Percentiles rank a stretch among this genome's conserved stretches.
Evolutionary conservation across 2,888 invertebrate genomes (phyloP).

Genomic region (Plemyria rubiginata): DNA sequence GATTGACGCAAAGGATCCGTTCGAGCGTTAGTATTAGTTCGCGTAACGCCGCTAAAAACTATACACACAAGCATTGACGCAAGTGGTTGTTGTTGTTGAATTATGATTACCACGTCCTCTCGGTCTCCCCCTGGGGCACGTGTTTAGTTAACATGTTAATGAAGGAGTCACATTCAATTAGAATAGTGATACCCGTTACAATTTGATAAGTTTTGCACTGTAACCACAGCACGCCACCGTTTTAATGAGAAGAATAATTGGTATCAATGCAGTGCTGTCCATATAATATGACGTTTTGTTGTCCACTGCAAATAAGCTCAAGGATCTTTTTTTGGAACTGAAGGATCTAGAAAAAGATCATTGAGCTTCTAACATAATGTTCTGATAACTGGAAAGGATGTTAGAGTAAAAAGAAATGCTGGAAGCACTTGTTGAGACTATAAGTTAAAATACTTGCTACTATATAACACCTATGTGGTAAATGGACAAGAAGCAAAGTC

Average conservation of each 20-base stretch:
- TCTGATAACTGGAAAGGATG: too few relatives aligned
- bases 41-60: constrained; percentile 63
- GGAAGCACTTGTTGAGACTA: too few relatives aligned
- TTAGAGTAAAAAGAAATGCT: too few relatives aligned
- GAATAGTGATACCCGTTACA: constrained; percentile 30
- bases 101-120: constrained; percentile 42
- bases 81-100: constrained; percentile 52
- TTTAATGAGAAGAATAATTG: not conserved
- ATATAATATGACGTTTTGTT: too few relatives aligned
- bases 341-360: too few relatives aligned
- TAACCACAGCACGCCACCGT: constrained; percentile 11
- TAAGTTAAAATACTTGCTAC: not conserved
- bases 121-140: constrained; percentile 43
- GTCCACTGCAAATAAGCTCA: too few relatives aligned
- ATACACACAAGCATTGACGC: constrained; percentile 69
- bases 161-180: constrained; percentile 34
- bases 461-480: not conserved
- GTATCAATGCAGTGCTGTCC: too few relatives aligned
- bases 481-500: not conserved
- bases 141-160: constrained; percentile 41
- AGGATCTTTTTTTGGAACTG: too few relatives aligned
- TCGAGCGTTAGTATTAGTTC: constrained; percentile 57
- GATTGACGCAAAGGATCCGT: constrained; percentile 62
- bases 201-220: constrained; percentile 25
- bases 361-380: too few relatives aligned